phyloP scores from a whole-genome alignment of 2,888 invertebrate species.

The Drosophila suboccidentalis region DNA sequence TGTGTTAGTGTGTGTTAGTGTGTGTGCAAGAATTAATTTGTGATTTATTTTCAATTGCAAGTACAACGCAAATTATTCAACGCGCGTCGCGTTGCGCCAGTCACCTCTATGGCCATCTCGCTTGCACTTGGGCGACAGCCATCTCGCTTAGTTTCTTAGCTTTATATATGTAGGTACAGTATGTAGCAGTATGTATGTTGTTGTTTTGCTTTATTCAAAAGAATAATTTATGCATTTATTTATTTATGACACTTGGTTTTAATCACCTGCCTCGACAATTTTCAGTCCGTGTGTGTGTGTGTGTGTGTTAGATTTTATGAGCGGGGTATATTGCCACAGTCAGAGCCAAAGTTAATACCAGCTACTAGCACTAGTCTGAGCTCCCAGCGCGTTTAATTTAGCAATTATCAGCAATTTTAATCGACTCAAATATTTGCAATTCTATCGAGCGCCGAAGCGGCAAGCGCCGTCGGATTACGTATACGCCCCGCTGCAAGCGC shows the following conservation, averaged over 20 bases:
- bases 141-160: conserved; percentile 15
- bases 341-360: conserved; percentile 1
- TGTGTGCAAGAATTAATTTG: conserved; percentile 73
- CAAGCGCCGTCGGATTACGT: conserved; percentile 67
- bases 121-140: conserved; percentile 12
- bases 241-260: conserved; percentile 81
- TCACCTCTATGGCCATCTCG: conserved; percentile 32
- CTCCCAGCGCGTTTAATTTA: conserved; percentile 74
- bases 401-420: conserved; percentile 76
- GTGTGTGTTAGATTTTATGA: conserved; percentile 14
- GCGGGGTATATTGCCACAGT: conserved; percentile 24
- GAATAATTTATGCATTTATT: conserved; percentile 80
- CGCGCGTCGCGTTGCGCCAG: conserved; percentile 50
- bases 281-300: conserved; percentile 9
- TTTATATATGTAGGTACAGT: background rate
- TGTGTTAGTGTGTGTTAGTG: conserved; percentile 18
- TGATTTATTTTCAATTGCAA: conserved; percentile 80
- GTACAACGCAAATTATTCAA: conserved; percentile 79
- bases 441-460: conserved; percentile 65
- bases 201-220: conserved; percentile 47
- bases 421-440: conserved; percentile 77
- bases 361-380: conserved; percentile 30
- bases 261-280: conserved; percentile 81
- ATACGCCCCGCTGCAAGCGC: conserved; percentile 54
- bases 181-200: conserved; percentile 13